phyloP scores from a whole-genome alignment of 1,140 invertebrate genomes.

The Musca domestica region DNA sequence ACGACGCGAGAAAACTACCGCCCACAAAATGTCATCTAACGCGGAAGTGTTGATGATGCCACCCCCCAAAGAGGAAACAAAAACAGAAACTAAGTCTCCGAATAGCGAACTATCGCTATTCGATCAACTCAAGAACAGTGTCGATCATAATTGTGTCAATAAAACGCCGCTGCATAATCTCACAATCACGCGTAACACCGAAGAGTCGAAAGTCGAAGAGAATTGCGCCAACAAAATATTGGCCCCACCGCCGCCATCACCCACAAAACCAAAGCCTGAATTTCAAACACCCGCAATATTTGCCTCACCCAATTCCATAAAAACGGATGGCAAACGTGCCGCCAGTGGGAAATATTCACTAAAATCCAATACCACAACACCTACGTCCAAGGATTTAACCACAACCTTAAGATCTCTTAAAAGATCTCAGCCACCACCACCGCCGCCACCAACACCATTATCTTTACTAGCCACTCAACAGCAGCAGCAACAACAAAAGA shows the following conservation, averaged over 20 bases:
- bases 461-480: slow-evolving; percentile 25
- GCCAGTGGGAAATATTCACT: neutral
- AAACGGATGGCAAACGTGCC: slow-evolving; percentile 28
- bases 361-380: neutral
- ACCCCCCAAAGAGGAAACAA: neutral
- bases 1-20: slow-evolving; percentile 27
- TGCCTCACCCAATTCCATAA: slow-evolving; percentile 30
- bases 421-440: slow-evolving; percentile 8
- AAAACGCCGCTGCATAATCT: slow-evolving; percentile 31
- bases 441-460: neutral
- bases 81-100: neutral
- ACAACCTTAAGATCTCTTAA: slow-evolving; percentile 1
- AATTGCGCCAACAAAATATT: neutral
- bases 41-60: neutral
- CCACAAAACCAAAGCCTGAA: neutral
- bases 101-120: slow-evolving; percentile 36
- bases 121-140: slow-evolving; percentile 52
- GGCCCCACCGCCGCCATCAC: neutral
- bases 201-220: neutral
- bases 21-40: neutral
- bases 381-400: neutral
- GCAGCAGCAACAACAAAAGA: slow-evolving; percentile 33
- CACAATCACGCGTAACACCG: slow-evolving; percentile 9
- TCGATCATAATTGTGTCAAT: slow-evolving; percentile 40
- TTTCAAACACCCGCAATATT: slow-evolving; percentile 30